Base-by-base conservation (phyloP, 2,113 vertebrate species). In the Indicator maculatus region DNA sequence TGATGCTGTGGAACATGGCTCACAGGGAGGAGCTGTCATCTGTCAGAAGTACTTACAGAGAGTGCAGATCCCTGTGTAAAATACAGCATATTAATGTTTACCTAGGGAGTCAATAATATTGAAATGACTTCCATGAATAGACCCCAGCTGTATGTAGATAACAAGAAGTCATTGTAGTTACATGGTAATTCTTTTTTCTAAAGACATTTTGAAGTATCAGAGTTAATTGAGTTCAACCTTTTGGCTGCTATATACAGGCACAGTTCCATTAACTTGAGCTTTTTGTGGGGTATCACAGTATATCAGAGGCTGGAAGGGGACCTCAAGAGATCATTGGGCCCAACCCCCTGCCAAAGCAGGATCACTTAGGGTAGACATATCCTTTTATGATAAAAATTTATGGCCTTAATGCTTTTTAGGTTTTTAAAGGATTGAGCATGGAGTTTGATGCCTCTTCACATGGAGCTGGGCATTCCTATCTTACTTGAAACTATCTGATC, bases 201-300 rank as follows among this genome's bases (percentile, higher is more conserved):
- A 83, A 88, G 55, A 63, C 10, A 3, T 93, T 88, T 95, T 77
- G 79, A 94, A 83, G 60, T 64, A 83, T 60, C 18, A 56, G 72
- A 67, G 75, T 80, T 95, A 95, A 94, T 80, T 88, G 56, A 53
- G 71, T 79, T 94, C 85, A 93, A 2, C 59, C 31, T 80, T 67
- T 89, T 79, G 67, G n/a, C 85, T 93, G 67, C 38, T 66, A 4
- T 41, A 6, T 80, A 16, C 7, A 23, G 59, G 24, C 71, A 66
- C 10, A 14, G 50, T 27, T 83, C 55, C 72, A 44, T 85, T 91
- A 66, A 44, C 12, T 19, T 55, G 44, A 66, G 26, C 27, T 86
- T 76, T 30, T 90, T 15, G 55, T 80, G 24, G 38, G 18, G 36
- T 36, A 36, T 36, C 36, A 36, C 36, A 36, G 36, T 36, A 36